Base-by-base conservation (phyloP, 2,797 vertebrate species). In the Myotis planiceps region DNA sequence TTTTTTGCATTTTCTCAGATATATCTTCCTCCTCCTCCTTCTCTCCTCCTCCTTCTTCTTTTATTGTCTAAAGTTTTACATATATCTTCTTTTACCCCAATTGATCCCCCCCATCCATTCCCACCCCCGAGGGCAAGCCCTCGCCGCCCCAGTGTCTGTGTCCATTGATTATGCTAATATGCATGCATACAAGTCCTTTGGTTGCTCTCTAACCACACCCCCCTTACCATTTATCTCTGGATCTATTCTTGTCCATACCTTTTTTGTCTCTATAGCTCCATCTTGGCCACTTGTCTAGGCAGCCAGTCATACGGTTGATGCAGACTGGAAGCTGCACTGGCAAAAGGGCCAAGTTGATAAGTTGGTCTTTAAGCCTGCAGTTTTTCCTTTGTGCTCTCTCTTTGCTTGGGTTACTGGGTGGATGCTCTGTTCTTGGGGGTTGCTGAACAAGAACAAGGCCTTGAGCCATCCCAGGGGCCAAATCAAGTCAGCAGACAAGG, bases 391-490 rank as follows among this genome's bases (percentile, higher is more conserved):
- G 65, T 79, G 39, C 29, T 92, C n/a, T 82, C 5, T 89, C 25
- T 96, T 97, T 89, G 39, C 45, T 69, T 93, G 27, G 21, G 6
- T 32, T 88, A 63, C 37, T 93, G 32, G 23, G 25, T 86, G 29
- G 18, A 71, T 82, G 45, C 0, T 93, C 58, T 81, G 27, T 65
- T 85, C 34, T 66, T 69, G 19, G 55, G 55, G 51, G n/a, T 92
- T 83, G 16, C 34, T 15, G 34, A 90, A 51, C 13, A 92, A 83
- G 45, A 94, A 68, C 18, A 66, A 86, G 68, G 45, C 45, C 37
- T 96, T 90, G 45, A 95, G 66, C 55, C 21, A 74, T 91, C 9
- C 45, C 60, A 86, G 66, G 55, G 65, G 79, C 63, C 34, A 84
- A 15, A 71, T 80, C 12, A 81, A 95, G 34, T 75, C 29, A 92